Base-by-base conservation (phyloP, 1,140 invertebrate genomes). In the Solen grandis region DNA sequence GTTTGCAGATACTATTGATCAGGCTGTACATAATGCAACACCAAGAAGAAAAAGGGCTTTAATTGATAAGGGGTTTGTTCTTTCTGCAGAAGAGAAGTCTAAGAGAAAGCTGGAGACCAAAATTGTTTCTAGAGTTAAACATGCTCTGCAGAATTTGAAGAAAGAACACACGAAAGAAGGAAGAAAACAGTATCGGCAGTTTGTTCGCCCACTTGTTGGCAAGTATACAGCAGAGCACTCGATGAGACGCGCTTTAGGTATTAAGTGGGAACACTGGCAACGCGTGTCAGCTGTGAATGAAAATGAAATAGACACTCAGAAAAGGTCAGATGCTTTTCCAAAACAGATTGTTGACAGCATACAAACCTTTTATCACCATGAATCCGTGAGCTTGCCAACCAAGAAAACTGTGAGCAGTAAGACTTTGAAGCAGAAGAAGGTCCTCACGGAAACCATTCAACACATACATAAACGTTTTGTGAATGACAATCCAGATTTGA, bases 231-330 rank as follows among this genome's bases (percentile, higher is more conserved):
- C 54, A 4, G 55, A 80, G 16, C 66, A 80, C 25, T 2, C 19
- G 0, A 0, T 80, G 29, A 33, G 66, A 16, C 25, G 35, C 31
- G 77, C 38, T 8, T 72, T 80, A 16, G 25, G 52, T 25, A 62
- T 80, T 5, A 70, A 70, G 46, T 72, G 55, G 66, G 77, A 80
- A 35, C 35, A 80, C 33, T 80, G 68, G 66, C 16, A 13, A 19
- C 8, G 36, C 16, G 8, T 80, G 25, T 72, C 57, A 1, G 65
- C 13, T 25, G 0, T 75, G 16, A 31, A 54, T 0, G 22, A 63
- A 4, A 50, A 38, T 29, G 55, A 27, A 3, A 5, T 19, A n/a
- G 57, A 72, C 0, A 19, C 29, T 2, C 19, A 14, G 2, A 60
- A 62, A 80, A 80, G 77, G 33, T 19, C 5, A 16, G 55, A 80